Evolutionary conservation across 2,113 vertebrate genomes (phyloP).

Genomic region (Mormyrus lacerda): DNA sequence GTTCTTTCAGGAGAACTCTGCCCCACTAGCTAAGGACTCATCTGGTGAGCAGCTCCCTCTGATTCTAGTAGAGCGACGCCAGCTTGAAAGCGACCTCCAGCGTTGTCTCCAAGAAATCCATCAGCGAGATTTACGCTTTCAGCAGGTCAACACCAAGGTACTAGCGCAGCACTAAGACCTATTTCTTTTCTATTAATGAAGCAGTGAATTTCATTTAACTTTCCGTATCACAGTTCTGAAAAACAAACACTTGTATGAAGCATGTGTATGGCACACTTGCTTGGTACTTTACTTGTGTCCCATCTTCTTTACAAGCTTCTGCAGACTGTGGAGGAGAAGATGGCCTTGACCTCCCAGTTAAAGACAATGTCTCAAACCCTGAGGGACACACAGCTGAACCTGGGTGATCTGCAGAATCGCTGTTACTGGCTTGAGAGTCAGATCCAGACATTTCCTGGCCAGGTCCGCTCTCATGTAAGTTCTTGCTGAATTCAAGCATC

Average conservation of each 20-base stretch:
- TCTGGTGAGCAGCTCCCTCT: constrained; percentile 38
- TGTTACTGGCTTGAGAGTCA: constrained; percentile 68
- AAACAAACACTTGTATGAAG: background rate
- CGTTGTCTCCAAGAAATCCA: constrained; percentile 69
- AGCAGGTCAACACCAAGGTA: constrained; percentile 71
- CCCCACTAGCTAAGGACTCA: constrained; percentile 38
- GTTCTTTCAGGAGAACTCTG: constrained; percentile 37
- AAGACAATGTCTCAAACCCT: constrained; percentile 68
- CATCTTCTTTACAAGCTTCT: constrained; percentile 49
- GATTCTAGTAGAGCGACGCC: constrained; percentile 55
- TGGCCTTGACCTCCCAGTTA: constrained; percentile 60
- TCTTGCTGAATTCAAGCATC: background rate
- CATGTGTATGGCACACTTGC: background rate
- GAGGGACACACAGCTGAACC: constrained; percentile 63
- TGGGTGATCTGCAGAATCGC: constrained; percentile 61
- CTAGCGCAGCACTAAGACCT: background rate
- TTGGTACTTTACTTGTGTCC: background rate
- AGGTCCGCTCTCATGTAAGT: constrained; percentile 42
- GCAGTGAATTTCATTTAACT: background rate
- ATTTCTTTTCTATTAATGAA: background rate
- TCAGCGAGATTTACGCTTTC: constrained; percentile 66
- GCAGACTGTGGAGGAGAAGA: constrained; percentile 69
- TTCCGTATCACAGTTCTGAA: background rate
- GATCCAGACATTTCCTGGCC: constrained; percentile 38
- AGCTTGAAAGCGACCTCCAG: constrained; percentile 64